Evolutionary conservation across 1,140 invertebrate genomes (phyloP).

Genomic region (Delia radicum): DNA sequence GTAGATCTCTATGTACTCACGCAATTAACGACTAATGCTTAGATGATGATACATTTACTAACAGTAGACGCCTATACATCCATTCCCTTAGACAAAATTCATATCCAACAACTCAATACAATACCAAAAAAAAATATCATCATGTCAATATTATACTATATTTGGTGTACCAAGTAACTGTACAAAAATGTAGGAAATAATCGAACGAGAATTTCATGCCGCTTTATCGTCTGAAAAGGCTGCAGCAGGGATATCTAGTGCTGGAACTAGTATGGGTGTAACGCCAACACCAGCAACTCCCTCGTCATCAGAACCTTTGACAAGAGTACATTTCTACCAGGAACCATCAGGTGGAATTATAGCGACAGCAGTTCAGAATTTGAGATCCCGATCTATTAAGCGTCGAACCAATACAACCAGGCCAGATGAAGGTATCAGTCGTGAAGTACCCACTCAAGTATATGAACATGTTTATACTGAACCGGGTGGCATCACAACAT

Average conservation of each 20-base stretch:
- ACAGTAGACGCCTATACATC: neutral
- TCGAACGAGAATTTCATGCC: slow-evolving; percentile 55
- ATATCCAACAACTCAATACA: neutral
- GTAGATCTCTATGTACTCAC: too few species aligned
- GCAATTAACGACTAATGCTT: neutral
- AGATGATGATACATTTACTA: neutral
- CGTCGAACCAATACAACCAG: slow-evolving; percentile 29
- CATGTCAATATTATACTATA: neutral
- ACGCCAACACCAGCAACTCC: slow-evolving; percentile 33
- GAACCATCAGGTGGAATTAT: slow-evolving; percentile 42
- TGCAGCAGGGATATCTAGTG: slow-evolving; percentile 34
- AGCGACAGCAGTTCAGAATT: slow-evolving; percentile 46
- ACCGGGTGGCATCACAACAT: slow-evolving; percentile 20
- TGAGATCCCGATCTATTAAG: slow-evolving; percentile 49
- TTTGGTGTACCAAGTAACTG: slow-evolving; percentile 29
- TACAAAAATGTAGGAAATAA: slow-evolving; percentile 47
- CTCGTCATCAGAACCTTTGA: slow-evolving; percentile 32
- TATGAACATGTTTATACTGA: slow-evolving; percentile 47
- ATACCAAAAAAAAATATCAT: neutral
- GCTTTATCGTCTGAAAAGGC: slow-evolving; percentile 55
- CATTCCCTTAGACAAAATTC: neutral
- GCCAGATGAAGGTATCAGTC: neutral
- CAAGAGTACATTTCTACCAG: slow-evolving; percentile 11
- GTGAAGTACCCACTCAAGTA: neutral
- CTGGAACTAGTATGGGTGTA: slow-evolving; percentile 33